Base-by-base conservation (phyloP, 35 echinoderm and acorn worm species). In the Hemicentrotus pulcherrimus region DNA sequence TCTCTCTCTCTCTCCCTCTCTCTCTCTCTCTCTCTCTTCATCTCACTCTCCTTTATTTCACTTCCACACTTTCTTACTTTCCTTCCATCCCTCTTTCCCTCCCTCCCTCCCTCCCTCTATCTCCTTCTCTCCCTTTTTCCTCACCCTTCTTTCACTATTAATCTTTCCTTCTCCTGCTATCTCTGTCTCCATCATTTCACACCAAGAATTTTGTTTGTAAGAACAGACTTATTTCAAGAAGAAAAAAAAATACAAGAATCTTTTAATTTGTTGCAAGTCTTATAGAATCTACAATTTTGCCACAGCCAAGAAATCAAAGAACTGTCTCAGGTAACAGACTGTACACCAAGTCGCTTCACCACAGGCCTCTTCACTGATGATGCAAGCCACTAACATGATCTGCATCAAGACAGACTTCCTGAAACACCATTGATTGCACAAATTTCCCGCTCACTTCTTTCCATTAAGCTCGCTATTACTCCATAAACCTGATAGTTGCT, bases 401-500 rank as follows among this genome's bases (percentile, higher is more conserved):
- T 78, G 22, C 65, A n/a, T 22, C 22, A 18, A 7, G 19, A n/a
- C 65, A n/a, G 65, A 78, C 28, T n/a, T 78, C 7, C 16, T 19
- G 31, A 93, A 58, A 47, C 11, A 33, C 22, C 22, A 93, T 93
- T 93, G 91, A 93, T 93, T 93, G 91, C 14, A 24, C 46, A 93
- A 58, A 93, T 93, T 93, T 4, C 7, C 45, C 47, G 2, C 91
- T 93, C 14, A 93, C 47, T 93, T 52, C 13, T 48, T 19, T 55
- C 91, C 91, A 93, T 93, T 93, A 93, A 28, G 46, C 24, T 50
- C 48, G 58, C 35, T 78, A 28, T 28, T n/a, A 78, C 5, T 59
- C 19, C 18, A 22, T 78, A 28, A 78, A n/a, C 65, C 24, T 78
- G 28, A 78, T 78, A 70, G 61, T 70, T 18, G 0, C 61, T 70